Evolutionary conservation across 2,797 vertebrate species (phyloP), one percentile per base, ranked within the genome.

Genomic region (Phrynocephalus vlangalii): DNA sequence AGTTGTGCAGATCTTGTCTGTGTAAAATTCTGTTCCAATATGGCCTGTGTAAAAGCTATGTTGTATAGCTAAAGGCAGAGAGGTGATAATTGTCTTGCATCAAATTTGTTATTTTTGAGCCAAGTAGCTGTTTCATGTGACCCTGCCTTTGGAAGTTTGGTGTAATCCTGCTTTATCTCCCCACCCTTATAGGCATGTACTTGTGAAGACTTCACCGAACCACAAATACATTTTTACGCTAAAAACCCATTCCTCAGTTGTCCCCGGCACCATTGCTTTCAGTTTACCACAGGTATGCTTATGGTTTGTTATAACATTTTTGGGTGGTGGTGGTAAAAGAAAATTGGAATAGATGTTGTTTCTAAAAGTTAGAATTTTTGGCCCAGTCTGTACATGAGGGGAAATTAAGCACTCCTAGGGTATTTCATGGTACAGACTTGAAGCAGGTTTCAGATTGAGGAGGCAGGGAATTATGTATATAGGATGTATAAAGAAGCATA

Each of bases 211-310:
- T 56, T 97, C 96, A 7, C 98, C 98, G 56, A 96, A 94, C 87
- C 98, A 98, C 94, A 98, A 97, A 89, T 99, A 96, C 86, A 97
- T 98, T 38, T 99, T 99, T 93, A 99, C 98, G 0, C 92, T 99
- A 94, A 98, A 93, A 95, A 98, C 91, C 0, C 97, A 99, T 67
- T 86, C 96, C 1, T 97, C 97, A 0, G 97, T 99, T 8, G 95
- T 95, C 44, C 90, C 96, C 0, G 98, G 98, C 86, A 97, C 95
- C 93, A 98, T 99, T 0, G 98, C 97, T 2, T 99, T 99, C 97
- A 99, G 98, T 92, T 95, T 99, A 89, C 98, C 98, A 1, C 99
- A 99, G 98, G 99, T 99, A 97, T 30, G 18, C 0, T 2, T 0
- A 30, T 83, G 0, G 56, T 15, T 56, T 38, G 79, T 66, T 22